phyloP scores from a whole-genome alignment of 2,113 vertebrate species.

The Rafetus swinhoei region DNA sequence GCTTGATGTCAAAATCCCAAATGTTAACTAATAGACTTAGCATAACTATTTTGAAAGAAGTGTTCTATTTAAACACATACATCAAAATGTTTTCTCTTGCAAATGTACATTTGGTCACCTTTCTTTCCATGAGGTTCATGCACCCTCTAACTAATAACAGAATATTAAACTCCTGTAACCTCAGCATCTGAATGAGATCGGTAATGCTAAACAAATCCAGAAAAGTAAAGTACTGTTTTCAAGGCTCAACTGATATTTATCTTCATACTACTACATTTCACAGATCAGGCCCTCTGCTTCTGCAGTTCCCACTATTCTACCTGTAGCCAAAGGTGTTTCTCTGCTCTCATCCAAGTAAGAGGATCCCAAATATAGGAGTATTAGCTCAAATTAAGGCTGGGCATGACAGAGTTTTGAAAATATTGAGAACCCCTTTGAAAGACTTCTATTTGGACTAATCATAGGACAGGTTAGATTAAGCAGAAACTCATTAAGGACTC shows the following conservation, averaged over 20 bases:
- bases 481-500: not conserved
- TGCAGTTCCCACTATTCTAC: not conserved
- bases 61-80: not conserved
- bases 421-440: not conserved
- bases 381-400: slow-evolving; percentile 22
- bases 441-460: not conserved
- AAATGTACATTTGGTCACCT: not conserved
- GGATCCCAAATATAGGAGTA: not conserved
- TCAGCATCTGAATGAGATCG: not conserved
- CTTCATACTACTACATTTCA: not conserved
- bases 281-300: not conserved
- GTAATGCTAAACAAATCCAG: not conserved
- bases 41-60: not conserved
- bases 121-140: not conserved
- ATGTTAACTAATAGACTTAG: not conserved
- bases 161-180: not conserved
- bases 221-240: not conserved
- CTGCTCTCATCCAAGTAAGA: not conserved
- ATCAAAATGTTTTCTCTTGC: not conserved
- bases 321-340: not conserved
- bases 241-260: not conserved
- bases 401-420: not conserved
- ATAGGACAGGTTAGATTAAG: slow-evolving; percentile 36
- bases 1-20: not conserved
- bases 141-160: not conserved